Evolutionary conservation across 92 coral and sea anemone species (phyloP).

Genomic region (Parazoanthus swiftii): DNA sequence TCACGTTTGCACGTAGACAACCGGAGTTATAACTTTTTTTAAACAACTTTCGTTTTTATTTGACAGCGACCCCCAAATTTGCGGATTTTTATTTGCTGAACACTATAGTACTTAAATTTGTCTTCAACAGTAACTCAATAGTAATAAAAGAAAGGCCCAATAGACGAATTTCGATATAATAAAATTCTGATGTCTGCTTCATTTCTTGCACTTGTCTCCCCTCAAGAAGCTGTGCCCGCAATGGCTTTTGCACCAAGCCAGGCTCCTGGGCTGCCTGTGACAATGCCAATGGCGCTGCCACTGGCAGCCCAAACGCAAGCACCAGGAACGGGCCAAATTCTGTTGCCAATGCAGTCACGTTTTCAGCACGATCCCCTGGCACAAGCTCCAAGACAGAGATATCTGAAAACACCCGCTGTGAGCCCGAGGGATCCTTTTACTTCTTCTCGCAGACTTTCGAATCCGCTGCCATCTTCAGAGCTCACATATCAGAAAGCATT

Average conservation of each 20-base stretch:
- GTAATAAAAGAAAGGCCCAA: no score
- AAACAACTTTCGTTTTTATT: neutral
- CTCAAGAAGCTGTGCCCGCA: conserved; percentile 25
- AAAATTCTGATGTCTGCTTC: neutral
- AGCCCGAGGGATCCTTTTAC: neutral
- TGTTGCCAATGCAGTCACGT: conserved; percentile 24
- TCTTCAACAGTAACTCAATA: no score
- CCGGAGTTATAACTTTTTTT: neutral
- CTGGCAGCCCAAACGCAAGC: neutral
- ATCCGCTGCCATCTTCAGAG: conserved; percentile 2
- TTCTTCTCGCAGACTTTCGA: neutral
- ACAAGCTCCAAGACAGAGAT: neutral
- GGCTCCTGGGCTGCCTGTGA: conserved; percentile 13
- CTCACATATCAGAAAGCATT: conserved; percentile 31
- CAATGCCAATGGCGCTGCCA: neutral
- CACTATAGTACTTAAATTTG: no score
- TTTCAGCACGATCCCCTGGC: neutral
- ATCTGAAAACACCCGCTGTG: conserved; percentile 4
- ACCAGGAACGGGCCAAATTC: conserved; percentile 1
- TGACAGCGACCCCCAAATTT: no score
- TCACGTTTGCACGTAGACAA: no score
- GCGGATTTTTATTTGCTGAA: no score
- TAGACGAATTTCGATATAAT: no score
- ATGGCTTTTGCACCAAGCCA: conserved; percentile 19
- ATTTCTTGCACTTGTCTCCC: neutral